A percentile compares a stretch with the other conserved stretches of the same genome.
Conservation (phyloP, 2,888 invertebrate genomes). For the Deroplatys truncata region DNA sequence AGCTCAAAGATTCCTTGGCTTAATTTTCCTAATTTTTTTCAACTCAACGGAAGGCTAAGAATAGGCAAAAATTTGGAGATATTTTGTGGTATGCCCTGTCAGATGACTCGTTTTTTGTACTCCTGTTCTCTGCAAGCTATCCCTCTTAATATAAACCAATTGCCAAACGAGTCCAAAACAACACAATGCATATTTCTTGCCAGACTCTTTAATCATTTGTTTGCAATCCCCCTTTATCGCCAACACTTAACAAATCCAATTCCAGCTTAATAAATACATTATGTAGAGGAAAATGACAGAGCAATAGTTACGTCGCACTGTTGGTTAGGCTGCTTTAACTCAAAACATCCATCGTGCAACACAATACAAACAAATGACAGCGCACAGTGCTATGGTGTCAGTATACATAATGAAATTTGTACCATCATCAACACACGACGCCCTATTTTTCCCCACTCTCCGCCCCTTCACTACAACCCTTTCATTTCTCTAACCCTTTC, state of each 20-base stretch:
- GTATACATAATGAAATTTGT: conserved; percentile 5
- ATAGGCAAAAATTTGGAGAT: too few relatives aligned
- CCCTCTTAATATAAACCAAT: neutral
- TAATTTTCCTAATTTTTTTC: too few relatives aligned
- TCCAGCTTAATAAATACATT: neutral
- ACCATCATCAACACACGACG: neutral
- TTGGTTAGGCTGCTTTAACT: neutral
- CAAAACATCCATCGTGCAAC: neutral
- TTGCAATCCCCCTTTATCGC: neutral
- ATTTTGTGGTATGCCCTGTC: too few relatives aligned
- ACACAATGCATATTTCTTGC: neutral
- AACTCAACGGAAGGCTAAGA: too few relatives aligned
- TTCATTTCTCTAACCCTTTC: neutral
- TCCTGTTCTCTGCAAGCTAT: too few relatives aligned
- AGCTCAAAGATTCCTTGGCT: too few relatives aligned
- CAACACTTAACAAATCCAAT: neutral
- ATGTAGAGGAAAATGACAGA: neutral
- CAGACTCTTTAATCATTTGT: neutral
- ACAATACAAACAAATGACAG: neutral
- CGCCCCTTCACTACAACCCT: neutral
- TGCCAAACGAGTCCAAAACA: neutral
- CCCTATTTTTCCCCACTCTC: neutral
- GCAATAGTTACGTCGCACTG: neutral
- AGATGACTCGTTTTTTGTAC: too few relatives aligned
- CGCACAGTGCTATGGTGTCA: neutral